Percentiles rank a stretch among this genome's conserved stretches.
These are phyloP conservation scores for Myotis brandtii DNA, from an alignment of 2,113 vertebrate genomes.

Conservation along the genomic window DNA sequence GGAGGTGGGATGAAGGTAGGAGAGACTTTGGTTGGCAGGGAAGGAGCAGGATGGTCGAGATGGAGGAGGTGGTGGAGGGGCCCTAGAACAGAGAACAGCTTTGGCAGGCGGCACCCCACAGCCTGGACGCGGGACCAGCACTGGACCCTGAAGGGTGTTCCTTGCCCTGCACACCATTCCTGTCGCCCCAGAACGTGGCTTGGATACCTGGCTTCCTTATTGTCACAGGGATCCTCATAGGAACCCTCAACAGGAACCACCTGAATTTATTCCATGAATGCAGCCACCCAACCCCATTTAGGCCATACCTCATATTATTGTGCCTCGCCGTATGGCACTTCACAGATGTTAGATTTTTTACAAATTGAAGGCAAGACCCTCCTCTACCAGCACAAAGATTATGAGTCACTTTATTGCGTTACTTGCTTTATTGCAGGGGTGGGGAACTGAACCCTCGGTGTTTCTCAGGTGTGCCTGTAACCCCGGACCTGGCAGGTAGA, in stretches of 20 bases:
- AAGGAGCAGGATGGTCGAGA: fast-evolving
- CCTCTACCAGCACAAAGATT: neutral
- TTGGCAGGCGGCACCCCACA: neutral
- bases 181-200: neutral
- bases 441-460: too few species aligned
- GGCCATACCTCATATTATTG: neutral
- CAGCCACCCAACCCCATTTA: neutral
- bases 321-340: neutral
- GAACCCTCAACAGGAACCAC: neutral
- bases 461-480: neutral
- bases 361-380: neutral
- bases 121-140: neutral
- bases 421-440: neutral
- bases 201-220: neutral
- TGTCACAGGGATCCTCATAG: too few species aligned
- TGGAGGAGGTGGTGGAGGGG: fast-evolving
- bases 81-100: neutral
- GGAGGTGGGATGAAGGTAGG: neutral
- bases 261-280: neutral
- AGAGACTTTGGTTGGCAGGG: neutral
- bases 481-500: neutral
- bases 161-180: neutral
- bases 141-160: neutral
- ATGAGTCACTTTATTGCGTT: neutral
- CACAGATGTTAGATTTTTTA: neutral